Evolutionary conservation across 2,797 vertebrate species (phyloP).

Genomic region (Periparus ater): DNA sequence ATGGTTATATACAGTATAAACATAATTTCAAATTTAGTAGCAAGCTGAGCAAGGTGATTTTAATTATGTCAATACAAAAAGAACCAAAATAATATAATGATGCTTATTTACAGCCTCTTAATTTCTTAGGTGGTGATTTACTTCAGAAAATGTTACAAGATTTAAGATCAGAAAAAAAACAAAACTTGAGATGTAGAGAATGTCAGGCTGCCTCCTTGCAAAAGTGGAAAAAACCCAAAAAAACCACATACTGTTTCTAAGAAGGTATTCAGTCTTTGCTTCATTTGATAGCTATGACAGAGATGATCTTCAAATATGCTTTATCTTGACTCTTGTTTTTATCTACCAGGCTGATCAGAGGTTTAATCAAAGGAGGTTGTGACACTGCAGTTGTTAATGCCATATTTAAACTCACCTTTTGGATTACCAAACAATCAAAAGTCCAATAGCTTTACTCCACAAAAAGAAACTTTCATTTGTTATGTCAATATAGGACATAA

Average conservation of each 20-base stretch:
- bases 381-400: background rate
- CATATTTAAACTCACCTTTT: background rate
- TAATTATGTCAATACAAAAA: background rate
- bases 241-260: background rate
- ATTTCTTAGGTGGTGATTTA: background rate
- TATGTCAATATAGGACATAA: background rate
- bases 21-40: background rate
- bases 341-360: background rate
- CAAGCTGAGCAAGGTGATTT: background rate
- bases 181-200: background rate
- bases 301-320: background rate
- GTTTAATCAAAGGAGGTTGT: background rate
- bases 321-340: background rate
- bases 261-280: background rate
- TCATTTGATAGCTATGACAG: background rate
- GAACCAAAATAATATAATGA: background rate
- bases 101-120: background rate
- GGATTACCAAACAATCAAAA: background rate
- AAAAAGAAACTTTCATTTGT: background rate
- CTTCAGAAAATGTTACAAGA: background rate
- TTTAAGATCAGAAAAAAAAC: background rate
- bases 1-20: background rate
- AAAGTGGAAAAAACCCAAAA: background rate
- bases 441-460: accelerated
- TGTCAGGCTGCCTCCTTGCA: background rate